Conservation (phyloP, 2,797 vertebrate species). For the Poecilia velifera region DNA sequence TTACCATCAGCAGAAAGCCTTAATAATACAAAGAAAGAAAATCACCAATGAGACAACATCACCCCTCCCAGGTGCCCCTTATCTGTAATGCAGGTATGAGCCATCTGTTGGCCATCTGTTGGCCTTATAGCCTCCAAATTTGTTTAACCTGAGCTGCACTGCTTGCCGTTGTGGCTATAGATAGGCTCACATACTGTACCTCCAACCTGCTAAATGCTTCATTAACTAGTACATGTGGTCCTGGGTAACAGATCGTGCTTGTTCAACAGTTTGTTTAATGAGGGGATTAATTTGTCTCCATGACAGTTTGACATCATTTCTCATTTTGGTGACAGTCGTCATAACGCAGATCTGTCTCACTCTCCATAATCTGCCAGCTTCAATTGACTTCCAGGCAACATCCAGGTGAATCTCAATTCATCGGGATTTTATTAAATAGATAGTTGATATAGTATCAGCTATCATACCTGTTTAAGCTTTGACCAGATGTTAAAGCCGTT, state of each 20-base stretch:
- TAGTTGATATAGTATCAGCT: neutral
- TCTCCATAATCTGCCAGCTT: neutral
- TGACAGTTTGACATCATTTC: neutral
- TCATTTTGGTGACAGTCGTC: neutral
- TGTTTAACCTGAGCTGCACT: conserved; percentile 10
- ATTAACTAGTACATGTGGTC: conserved; percentile 4
- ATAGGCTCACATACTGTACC: conserved; percentile 4
- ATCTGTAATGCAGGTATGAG: conserved; percentile 8
- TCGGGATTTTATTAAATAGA: neutral
- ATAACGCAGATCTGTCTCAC: neutral
- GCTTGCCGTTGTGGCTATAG: neutral
- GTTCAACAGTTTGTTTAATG: conserved; percentile 10
- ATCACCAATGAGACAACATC: conserved; percentile 12
- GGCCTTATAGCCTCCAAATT: conserved; percentile 1
- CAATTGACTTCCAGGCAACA: neutral
- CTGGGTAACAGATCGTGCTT: neutral
- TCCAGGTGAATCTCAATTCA: neutral
- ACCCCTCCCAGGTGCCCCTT: neutral
- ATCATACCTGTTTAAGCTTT: too few relatives aligned
- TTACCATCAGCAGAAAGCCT: conserved; percentile 11
- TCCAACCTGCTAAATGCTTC: neutral
- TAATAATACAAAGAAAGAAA: neutral
- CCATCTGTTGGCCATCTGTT: conserved; percentile 18
- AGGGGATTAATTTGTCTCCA: neutral
- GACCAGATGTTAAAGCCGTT: conserved; percentile 32